These are phyloP conservation scores for Drosophila carrolli DNA, from an alignment of 1,140 invertebrate genomes.

Conservation along the genomic window DNA sequence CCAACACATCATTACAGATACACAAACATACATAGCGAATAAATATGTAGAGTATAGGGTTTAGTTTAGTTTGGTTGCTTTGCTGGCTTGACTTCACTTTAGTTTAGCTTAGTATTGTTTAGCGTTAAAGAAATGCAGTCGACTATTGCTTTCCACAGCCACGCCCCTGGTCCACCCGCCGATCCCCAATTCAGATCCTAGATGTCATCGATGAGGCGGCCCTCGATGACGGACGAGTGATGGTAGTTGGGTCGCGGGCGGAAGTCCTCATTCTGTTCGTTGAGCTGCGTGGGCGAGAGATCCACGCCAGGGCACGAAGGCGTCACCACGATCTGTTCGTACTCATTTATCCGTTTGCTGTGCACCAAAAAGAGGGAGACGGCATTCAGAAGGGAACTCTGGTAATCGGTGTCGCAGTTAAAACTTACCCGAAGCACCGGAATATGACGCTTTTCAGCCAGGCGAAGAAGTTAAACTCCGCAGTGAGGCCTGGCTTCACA, in stretches of 20 bases:
- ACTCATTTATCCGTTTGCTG: slow-evolving; percentile 91
- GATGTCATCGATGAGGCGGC: slow-evolving; percentile 88
- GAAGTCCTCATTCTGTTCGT: slow-evolving; percentile 98
- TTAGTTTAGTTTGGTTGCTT: slow-evolving; percentile 10
- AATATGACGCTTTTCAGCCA: slow-evolving; percentile 92
- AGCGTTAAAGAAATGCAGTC: slow-evolving; percentile 51
- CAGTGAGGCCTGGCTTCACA: slow-evolving; percentile 94
- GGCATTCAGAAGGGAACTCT: neutral
- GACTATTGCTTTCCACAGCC: slow-evolving; percentile 61
- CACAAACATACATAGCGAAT: slow-evolving; percentile 34
- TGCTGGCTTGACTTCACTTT: neutral
- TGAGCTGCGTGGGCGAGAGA: slow-evolving; percentile 93
- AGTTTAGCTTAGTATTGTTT: slow-evolving; percentile 20
- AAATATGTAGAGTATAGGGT: slow-evolving; percentile 21
- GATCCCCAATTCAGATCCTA: slow-evolving; percentile 31
- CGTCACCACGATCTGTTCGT: slow-evolving; percentile 96
- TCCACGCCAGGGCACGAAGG: slow-evolving; percentile 93
- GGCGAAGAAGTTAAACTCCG: slow-evolving; percentile 94
- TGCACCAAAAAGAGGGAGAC: slow-evolving; percentile 11
- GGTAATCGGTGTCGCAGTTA: too few relatives aligned
- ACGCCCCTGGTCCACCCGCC: slow-evolving; percentile 15
- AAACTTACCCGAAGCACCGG: slow-evolving; percentile 91
- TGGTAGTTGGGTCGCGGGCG: slow-evolving; percentile 95
- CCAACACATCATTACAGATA: slow-evolving; percentile 20
- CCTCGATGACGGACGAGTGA: slow-evolving; percentile 93